phyloP scores from a whole-genome alignment of 2,888 invertebrate species.

The Drosophila tanythrix region DNA sequence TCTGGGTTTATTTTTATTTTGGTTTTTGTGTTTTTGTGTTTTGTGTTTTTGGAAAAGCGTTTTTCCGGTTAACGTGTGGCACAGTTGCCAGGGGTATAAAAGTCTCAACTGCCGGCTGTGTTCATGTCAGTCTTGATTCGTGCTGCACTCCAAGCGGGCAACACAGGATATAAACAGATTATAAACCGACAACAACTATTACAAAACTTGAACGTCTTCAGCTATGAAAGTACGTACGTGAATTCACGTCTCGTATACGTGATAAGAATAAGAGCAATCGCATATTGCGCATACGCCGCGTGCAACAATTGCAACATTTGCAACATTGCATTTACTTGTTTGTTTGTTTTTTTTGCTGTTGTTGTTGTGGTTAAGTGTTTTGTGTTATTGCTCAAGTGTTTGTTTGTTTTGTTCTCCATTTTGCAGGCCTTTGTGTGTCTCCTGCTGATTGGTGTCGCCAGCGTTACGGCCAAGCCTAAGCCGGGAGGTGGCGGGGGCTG shows the following conservation, averaged over 20 bases:
- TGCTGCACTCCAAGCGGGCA: constrained; percentile 43
- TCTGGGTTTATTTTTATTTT: neutral
- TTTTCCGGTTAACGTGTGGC: constrained; percentile 70
- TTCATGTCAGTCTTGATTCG: constrained; percentile 71
- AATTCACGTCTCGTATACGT: constrained; percentile 30
- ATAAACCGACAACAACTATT: constrained; percentile 5
- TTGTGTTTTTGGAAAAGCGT: constrained; percentile 36
- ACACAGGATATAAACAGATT: constrained; percentile 15
- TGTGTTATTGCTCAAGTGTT: neutral
- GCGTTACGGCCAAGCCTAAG: constrained; percentile 81
- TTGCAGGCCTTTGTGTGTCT: constrained; percentile 82
- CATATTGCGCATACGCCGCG: constrained; percentile 35
- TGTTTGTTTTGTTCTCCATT: neutral
- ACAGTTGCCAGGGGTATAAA: constrained; percentile 53
- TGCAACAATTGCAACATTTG: neutral
- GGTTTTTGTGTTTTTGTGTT: too few species aligned
- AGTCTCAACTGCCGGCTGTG: constrained; percentile 51
- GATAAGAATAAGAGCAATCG: constrained; percentile 19
- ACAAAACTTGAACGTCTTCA: constrained; percentile 6
- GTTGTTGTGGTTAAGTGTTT: constrained; percentile 6
- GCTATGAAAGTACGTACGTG: constrained; percentile 29
- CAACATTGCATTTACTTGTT: neutral
- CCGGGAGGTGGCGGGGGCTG: constrained; percentile 75
- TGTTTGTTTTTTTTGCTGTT: constrained; percentile 5
- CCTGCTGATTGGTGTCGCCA: constrained; percentile 81